A percentile compares a stretch with the other conserved stretches of the same genome.
phyloP scores from a whole-genome alignment of 2,888 invertebrate genomes.

The Lingula anatina region DNA sequence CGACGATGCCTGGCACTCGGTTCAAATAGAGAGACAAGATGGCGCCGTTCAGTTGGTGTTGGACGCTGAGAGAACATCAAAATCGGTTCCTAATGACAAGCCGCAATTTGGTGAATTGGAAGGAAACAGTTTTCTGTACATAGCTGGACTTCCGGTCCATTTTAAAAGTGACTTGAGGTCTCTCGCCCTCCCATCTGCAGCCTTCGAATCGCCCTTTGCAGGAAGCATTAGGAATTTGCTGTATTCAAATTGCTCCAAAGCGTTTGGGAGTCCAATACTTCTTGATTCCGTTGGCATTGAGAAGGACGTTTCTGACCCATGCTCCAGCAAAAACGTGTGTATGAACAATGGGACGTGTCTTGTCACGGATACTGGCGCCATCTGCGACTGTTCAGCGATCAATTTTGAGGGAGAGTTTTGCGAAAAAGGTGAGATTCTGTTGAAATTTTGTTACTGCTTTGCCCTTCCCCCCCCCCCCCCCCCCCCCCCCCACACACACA shows the following conservation, averaged over 20 bases:
- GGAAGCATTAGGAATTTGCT: constrained; percentile 88
- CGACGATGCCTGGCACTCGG: constrained; percentile 91
- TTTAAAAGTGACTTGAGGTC: constrained; percentile 72
- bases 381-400: constrained; percentile 89
- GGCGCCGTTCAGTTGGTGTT: constrained; percentile 82
- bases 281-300: constrained; percentile 61
- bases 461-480: too few relatives aligned
- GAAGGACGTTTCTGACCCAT: constrained; percentile 22
- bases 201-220: constrained; percentile 86
- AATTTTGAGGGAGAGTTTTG: constrained; percentile 92
- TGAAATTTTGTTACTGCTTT: too few relatives aligned
- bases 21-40: constrained; percentile 69
- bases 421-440: constrained; percentile 71
- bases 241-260: constrained; percentile 60
- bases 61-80: constrained; percentile 73
- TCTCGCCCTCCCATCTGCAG: constrained; percentile 81
- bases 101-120: constrained; percentile 81
- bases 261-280: constrained; percentile 78
- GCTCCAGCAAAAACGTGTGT: constrained; percentile 62
- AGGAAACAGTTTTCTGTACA: constrained; percentile 87
- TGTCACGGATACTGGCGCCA: constrained; percentile 88
- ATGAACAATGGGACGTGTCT: constrained; percentile 93
- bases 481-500: too few relatives aligned
- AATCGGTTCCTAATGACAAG: constrained; percentile 79
- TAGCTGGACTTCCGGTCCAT: constrained; percentile 94